These are phyloP conservation scores for Anaspis maculata DNA, from an alignment of 2,888 invertebrate genomes.

Conservation along the genomic window DNA sequence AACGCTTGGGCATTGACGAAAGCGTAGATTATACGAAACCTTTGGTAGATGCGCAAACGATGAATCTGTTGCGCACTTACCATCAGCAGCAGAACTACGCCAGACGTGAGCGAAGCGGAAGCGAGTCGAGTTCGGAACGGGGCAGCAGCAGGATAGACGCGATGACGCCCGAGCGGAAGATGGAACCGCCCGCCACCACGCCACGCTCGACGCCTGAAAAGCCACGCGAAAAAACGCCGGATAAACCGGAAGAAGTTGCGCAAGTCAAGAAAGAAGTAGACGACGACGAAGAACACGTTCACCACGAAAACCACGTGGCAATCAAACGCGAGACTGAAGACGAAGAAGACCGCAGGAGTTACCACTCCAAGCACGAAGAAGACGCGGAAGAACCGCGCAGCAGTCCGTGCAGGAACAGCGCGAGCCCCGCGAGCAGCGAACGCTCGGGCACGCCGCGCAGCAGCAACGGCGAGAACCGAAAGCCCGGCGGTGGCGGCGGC, in stretches of 20 bases:
- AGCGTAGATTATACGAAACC: conserved; percentile 90
- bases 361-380: conserved; percentile 33
- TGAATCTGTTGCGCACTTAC: conserved; percentile 73
- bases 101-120: conserved; percentile 74
- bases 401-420: conserved; percentile 56
- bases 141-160: conserved; percentile 74
- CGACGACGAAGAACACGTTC: conserved; percentile 41
- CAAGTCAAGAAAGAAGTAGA: conserved; percentile 36
- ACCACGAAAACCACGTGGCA: conserved; percentile 27
- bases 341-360: conserved; percentile 31
- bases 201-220: conserved; percentile 65
- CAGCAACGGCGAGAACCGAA: conserved; percentile 49
- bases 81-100: conserved; percentile 58
- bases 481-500: conserved; percentile 51
- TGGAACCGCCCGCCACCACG: conserved; percentile 50
- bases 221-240: conserved; percentile 44
- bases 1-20: conserved; percentile 87
- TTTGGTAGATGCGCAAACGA: conserved; percentile 78
- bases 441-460: conserved; percentile 70
- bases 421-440: conserved; percentile 68
- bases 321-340: conserved; percentile 33
- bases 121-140: conserved; percentile 79
- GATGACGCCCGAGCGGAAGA: conserved; percentile 71
- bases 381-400: conserved; percentile 40
- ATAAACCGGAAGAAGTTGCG: conserved; percentile 39